Evolutionary conservation across 2,797 vertebrate species (phyloP), one percentile per base, ranked within the genome.

Genomic region (Pempheris klunzingeri): DNA sequence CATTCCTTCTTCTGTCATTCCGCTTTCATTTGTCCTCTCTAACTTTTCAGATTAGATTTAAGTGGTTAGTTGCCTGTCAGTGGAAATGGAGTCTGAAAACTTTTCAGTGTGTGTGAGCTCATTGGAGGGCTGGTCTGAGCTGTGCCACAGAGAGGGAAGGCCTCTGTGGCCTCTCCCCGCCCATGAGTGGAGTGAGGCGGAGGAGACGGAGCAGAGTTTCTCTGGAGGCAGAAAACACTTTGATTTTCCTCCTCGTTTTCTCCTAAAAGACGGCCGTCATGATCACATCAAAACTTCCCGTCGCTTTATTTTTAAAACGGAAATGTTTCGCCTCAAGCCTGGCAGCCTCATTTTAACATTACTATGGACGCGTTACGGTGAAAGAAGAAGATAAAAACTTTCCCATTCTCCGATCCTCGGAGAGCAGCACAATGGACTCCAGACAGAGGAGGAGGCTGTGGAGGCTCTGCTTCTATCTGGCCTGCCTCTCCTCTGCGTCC

Each of bases 371-470:
- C 77, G 83, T 88, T 81, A 89, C 86, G 90, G 77, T 87, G 83
- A 92, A 85, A 84, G 57, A 66, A 85, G 76, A 86, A 90, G 60
- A 70, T 83, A 43, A 72, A 88, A 87, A 88, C 83, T 90, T 92
- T 89, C 75, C 85, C 78, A 49, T 85, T 85, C 82, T 74, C 81
- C 82, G 86, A 65, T 88, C 87, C 77, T 87, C 88, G 77, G 85
- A 87, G 83, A 87, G 85, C 91, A 87, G 88, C 90, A 95, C 93
- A 94, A 96, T 96, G 95, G 95, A 94, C 89, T 91, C 87, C 91
- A 90, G 88, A 80, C 94, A 91, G 94, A 87, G 89, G 91, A 94
- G 30, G 96, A 96, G 97, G 96, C 96, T 96, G 94, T 93, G 96
- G 91, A 95, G 94, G 92, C 93, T 98, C 87, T 94, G 90, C 78